Evolutionary conservation across 2,888 invertebrate species (phyloP), one percentile per base, ranked within the genome.

Genomic region (Steinernema hermaphroditum): DNA sequence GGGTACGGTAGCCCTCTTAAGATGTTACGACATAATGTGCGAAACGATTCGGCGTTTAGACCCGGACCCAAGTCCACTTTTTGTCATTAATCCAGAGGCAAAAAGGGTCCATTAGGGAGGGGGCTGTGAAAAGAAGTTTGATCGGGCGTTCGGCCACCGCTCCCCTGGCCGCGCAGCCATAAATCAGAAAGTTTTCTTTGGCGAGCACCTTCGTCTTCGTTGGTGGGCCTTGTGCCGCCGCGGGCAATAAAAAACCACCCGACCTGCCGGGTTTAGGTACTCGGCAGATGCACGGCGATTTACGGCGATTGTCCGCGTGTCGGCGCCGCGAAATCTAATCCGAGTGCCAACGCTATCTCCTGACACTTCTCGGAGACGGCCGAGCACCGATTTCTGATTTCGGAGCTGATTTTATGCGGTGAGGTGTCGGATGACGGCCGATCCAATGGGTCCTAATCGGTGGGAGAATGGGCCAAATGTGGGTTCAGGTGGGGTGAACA

Each of bases 281-380:
- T 62, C 16, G 62, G 62, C 62, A 1, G 4, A 32, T 12, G 62
- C 54, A 12, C 2, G 54, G 62, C 62, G 62, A 62, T 62, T 62
- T 62, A 62, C 62, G 62, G 34, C 62, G 62, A 62, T 62, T 62
- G 62, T 62, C 27, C 62, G 62, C 62, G 29, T 62, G 62, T 62
- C 62, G 14, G 8, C 50, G 46, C 46, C n/a, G 19, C n/a, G 46
- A 46, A 19, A 46, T 46, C 46, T 46, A 8, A 46, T 46, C 46
- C 50, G 50, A 24, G 2, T 22, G 12, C 24, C n/a, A 46, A 19
- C 24, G 22, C 22, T 9, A 22, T 24, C 22, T n/a, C 22, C 22
- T 50, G 50, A 50, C 50, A 50, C 50, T 50, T 50, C 24, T 12
- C 24, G 50, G 24, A 19, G 19, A 24, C 24, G 50, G n/a, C 46